These are phyloP conservation scores for Linepithema humile DNA, from an alignment of 1,140 invertebrate species.

Conservation along the genomic window DNA sequence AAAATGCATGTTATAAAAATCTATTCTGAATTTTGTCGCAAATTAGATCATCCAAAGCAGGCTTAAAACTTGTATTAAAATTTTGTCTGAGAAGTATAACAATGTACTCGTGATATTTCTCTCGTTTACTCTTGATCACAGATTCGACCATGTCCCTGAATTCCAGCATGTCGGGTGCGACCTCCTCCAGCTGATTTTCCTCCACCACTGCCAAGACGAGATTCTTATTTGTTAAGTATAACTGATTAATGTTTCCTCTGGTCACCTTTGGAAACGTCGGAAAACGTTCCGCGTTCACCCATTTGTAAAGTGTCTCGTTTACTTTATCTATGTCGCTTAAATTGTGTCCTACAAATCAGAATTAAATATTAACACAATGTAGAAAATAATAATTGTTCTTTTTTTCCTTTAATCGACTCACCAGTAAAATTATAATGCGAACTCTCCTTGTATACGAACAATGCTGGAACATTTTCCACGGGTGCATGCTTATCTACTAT, in stretches of 20 bases:
- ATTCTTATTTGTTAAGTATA: conserved; percentile 93
- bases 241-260: conserved; percentile 92
- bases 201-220: conserved; percentile 94
- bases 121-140: conserved; percentile 90
- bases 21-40: no score
- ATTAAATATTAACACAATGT: conserved; percentile 10
- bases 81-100: conserved; percentile 47
- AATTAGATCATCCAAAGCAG: no score
- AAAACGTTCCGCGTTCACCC: conserved; percentile 96
- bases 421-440: conserved; percentile 89
- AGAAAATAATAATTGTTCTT: neutral
- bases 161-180: conserved; percentile 92
- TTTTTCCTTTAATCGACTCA: conserved; percentile 68
- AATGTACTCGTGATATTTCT: conserved; percentile 91
- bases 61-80: no score
- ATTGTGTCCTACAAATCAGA: conserved; percentile 79
- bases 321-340: conserved; percentile 84
- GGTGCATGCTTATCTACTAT: conserved; percentile 89
- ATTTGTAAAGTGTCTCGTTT: conserved; percentile 90
- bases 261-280: conserved; percentile 95
- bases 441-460: conserved; percentile 95
- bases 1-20: no score
- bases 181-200: conserved; percentile 93
- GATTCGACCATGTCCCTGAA: conserved; percentile 94
- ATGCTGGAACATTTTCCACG: conserved; percentile 87